phyloP scores from a whole-genome alignment of 2,888 invertebrate species.

The Tiliacea aurago region DNA sequence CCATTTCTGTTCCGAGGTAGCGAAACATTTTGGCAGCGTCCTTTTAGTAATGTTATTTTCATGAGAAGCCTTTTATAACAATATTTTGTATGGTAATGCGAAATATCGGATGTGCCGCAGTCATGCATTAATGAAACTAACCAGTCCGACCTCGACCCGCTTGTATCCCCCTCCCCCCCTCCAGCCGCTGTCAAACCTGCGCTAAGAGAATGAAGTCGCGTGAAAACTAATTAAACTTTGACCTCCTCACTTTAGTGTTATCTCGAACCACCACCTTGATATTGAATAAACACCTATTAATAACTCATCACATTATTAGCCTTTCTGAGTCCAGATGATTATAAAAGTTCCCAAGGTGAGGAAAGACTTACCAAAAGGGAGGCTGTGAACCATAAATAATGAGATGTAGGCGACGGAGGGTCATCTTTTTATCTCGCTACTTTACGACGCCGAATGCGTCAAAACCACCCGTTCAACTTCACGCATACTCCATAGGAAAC shows the following conservation, averaged over 20 bases:
- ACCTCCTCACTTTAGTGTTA: conserved; percentile 71
- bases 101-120: conserved; percentile 53
- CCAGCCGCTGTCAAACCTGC: conserved; percentile 67
- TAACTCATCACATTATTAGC: conserved; percentile 53
- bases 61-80: conserved; percentile 44
- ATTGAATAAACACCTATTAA: conserved; percentile 59
- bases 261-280: conserved; percentile 58
- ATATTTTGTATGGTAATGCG: conserved; percentile 42
- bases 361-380: conserved; percentile 75
- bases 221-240: conserved; percentile 85
- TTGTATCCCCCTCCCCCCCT: not conserved
- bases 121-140: conserved; percentile 78
- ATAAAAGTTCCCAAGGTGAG: conserved; percentile 58
- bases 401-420: conserved; percentile 71
- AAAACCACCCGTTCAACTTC: conserved; percentile 66
- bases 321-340: conserved; percentile 48
- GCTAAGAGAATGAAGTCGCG: conserved; percentile 77
- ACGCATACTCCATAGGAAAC: conserved; percentile 25
- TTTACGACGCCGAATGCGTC: conserved; percentile 73
- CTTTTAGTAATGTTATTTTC: conserved; percentile 53
- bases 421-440: conserved; percentile 78
- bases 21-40: conserved; percentile 42
- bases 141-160: conserved; percentile 80
- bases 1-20: conserved; percentile 34
- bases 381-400: conserved; percentile 83